phyloP scores from a whole-genome alignment of 2,888 invertebrate genomes.

The Toxonevra muliebris region DNA sequence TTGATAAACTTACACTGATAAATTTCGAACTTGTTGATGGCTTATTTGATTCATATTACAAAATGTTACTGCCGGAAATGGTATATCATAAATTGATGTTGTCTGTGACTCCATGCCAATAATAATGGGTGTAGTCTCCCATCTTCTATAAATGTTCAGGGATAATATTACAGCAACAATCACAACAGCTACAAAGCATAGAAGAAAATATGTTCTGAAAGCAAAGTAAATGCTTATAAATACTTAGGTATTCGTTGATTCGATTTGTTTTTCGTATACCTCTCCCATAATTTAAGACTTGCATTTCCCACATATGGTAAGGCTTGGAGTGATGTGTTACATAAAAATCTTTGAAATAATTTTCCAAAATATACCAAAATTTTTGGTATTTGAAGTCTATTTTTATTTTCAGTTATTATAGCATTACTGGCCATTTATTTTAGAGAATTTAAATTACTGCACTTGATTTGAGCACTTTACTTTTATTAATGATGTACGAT shows the following conservation, averaged over 20 bases:
- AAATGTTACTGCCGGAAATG: slow-evolving; percentile 85
- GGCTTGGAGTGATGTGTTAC: slow-evolving; percentile 76
- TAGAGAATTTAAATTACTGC: background rate
- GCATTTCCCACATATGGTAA: slow-evolving; percentile 74
- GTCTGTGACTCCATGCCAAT: slow-evolving; percentile 77
- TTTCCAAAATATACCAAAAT: background rate
- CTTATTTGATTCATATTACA: slow-evolving; percentile 86
- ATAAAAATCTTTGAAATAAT: slow-evolving; percentile 67
- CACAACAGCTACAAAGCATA: slow-evolving; percentile 73
- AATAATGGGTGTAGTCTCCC: slow-evolving; percentile 78
- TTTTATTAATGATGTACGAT: background rate
- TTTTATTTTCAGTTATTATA: background rate
- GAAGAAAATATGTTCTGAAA: slow-evolving; percentile 75
- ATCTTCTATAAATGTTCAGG: slow-evolving; percentile 75
- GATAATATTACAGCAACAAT: slow-evolving; percentile 76
- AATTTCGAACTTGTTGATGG: slow-evolving; percentile 62
- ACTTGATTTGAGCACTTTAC: background rate
- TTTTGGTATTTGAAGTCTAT: background rate
- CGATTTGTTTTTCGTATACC: slow-evolving; percentile 29
- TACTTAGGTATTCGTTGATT: background rate
- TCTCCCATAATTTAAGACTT: slow-evolving; percentile 47
- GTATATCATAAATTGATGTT: slow-evolving; percentile 72
- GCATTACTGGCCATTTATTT: slow-evolving; percentile 3
- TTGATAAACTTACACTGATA: slow-evolving; percentile 41
- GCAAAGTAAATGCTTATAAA: background rate